Evolutionary conservation across 2,888 invertebrate species (phyloP), one percentile per base, ranked within the genome.

Genomic region (Tetramorium bicarinatum): DNA sequence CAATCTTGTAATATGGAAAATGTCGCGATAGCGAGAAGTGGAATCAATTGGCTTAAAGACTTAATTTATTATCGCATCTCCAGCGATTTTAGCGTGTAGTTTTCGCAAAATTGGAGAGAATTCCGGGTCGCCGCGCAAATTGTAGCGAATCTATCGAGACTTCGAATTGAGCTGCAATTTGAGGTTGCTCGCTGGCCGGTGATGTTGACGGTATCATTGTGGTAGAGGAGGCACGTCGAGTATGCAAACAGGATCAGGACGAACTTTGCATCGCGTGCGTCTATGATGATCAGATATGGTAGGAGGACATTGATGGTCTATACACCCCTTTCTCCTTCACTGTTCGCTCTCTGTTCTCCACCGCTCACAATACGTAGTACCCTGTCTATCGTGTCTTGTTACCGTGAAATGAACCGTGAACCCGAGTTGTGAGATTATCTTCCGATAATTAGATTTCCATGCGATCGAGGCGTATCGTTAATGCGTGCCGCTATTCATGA

Each of bases 191-290:
- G 69, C 8, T 38, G 21, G 47, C 8, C 59, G 7, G 13, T 29
- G 29, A 87, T 85, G 90, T 88, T 87, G 91, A 90, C 90, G 88
- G 88, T 81, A 89, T 86, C 86, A 85, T 59, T 75, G 72, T 52
- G 85, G 84, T 69, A 64, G 64, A 54, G 79, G 83, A 79, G 44
- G 86, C 83, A 88, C 62, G 85, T 86, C 77, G 81, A 54, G 72
- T 87, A 91, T 88, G 88, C 90, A 88, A 92, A 91, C 87, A 59
- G 75, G 82, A 87, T 83, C 85, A 34, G 66, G 52, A 66, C 77
- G 74, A 47, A 85, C 74, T 90, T 86, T 44, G 72, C 67, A 75
- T 52, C 81, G 52, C 67, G 87, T 62, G 62, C 59, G 54, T 79
- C 64, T 67, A 34, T 49, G 47, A 34, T 41, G 67, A 52, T 71